Conservation (phyloP, 2,113 vertebrate genomes). For the Diadophis punctatus region DNA sequence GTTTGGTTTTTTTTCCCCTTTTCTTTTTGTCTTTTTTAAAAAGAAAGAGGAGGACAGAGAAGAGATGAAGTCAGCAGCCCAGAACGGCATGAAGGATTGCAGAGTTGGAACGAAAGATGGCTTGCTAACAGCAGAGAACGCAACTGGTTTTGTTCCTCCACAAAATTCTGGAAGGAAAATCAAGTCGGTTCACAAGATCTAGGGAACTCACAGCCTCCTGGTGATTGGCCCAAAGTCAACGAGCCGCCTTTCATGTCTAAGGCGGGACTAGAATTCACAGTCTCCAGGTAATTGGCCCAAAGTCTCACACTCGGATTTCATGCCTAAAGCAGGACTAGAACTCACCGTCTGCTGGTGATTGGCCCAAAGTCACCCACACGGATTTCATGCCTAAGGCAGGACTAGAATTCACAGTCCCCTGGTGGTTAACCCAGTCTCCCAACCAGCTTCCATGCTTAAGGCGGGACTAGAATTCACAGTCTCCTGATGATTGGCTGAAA, state of each 20-base stretch:
- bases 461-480: not conserved
- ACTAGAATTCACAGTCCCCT: not conserved
- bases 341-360: too few relatives aligned
- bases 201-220: not conserved
- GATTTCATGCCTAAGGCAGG: too few relatives aligned
- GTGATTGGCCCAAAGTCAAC: too few relatives aligned
- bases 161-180: too few relatives aligned
- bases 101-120: not conserved
- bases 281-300: too few relatives aligned
- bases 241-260: rapidly evolving
- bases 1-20: not conserved
- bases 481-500: too few relatives aligned
- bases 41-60: too few relatives aligned
- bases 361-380: rapidly evolving
- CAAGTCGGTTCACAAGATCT: not conserved
- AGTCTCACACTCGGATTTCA: too few relatives aligned
- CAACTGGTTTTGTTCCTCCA: too few relatives aligned
- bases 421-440: too few relatives aligned
- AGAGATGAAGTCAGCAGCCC: not conserved
- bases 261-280: not conserved
- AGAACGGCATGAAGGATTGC: not conserved
- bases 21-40: too few relatives aligned
- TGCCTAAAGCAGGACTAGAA: too few relatives aligned
- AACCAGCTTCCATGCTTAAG: rapidly evolving
- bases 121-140: not conserved